Percentiles rank a stretch among this genome's conserved stretches.
Evolutionary conservation across 1,140 invertebrate genomes (phyloP).

Genomic region (Tetramorium parvispinum): DNA sequence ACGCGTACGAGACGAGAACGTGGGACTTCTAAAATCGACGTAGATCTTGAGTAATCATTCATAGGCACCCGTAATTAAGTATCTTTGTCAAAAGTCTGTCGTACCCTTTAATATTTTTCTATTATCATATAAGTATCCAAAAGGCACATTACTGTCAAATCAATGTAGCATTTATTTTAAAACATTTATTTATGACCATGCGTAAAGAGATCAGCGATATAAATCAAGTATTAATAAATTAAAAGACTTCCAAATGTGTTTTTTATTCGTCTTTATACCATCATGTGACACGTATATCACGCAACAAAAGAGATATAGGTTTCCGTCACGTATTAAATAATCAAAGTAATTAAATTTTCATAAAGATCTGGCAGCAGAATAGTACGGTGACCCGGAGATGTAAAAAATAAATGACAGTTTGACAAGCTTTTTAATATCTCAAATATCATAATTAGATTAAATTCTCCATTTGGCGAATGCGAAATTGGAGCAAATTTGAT

Average conservation of each 20-base stretch:
- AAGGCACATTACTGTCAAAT: neutral
- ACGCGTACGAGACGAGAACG: neutral
- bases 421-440: constrained; percentile 27
- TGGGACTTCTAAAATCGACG: neutral
- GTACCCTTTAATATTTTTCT: neutral
- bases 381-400: constrained; percentile 1
- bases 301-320: neutral
- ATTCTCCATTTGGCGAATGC: constrained; percentile 40
- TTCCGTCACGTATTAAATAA: neutral
- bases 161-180: neutral
- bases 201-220: neutral
- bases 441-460: constrained; percentile 46
- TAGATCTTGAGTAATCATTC: neutral
- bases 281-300: neutral
- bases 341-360: neutral
- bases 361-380: neutral
- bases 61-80: neutral
- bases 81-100: neutral
- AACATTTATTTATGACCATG: neutral
- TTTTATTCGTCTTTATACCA: neutral
- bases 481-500: constrained; percentile 66
- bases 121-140: neutral
- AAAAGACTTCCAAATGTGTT: neutral
- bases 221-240: neutral
- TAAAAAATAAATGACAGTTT: constrained; percentile 40